Percentiles rank a stretch among this genome's conserved stretches.
phyloP scores from a whole-genome alignment of 2,113 vertebrate species.

The Alosa alosa region DNA sequence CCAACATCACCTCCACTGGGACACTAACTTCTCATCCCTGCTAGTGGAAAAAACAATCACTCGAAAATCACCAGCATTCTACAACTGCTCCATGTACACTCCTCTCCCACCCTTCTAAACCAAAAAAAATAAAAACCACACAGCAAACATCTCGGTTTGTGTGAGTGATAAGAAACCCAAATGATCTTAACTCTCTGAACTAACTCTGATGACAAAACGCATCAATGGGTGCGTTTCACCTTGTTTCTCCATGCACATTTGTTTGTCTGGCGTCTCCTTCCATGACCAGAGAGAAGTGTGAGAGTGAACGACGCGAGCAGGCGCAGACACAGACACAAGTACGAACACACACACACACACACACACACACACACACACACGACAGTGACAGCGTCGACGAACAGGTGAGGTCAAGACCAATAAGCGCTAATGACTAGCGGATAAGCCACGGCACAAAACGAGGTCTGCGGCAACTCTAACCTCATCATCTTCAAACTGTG shows the following conservation, averaged over 20 bases:
- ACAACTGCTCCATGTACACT: neutral
- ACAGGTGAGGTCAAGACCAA: conserved; percentile 73
- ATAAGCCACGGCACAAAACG: conserved; percentile 61
- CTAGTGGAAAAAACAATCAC: conserved; percentile 45
- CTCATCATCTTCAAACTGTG: conserved; percentile 67
- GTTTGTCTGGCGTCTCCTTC: conserved; percentile 63
- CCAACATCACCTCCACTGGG: conserved; percentile 30
- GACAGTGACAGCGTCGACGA: conserved; percentile 61
- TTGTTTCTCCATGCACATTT: conserved; percentile 48
- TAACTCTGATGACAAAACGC: conserved; percentile 52
- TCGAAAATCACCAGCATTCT: conserved; percentile 21
- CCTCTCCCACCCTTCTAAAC: neutral
- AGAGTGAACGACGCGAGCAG: conserved; percentile 52
- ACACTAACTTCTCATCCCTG: conserved; percentile 30
- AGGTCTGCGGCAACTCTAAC: conserved; percentile 63
- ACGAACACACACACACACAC: neutral
- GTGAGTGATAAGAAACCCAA: conserved; percentile 42
- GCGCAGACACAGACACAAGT: conserved; percentile 35
- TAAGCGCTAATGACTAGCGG: conserved; percentile 64
- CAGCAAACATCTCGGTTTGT: conserved; percentile 33
- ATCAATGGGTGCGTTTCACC: conserved; percentile 43
- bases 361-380: conserved; percentile 5
- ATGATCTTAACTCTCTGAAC: conserved; percentile 52
- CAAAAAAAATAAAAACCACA: neutral
- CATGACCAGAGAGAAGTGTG: conserved; percentile 57